These are phyloP conservation scores for Hyalella azteca DNA, from an alignment of 2,888 invertebrate species.

Conservation along the genomic window DNA sequence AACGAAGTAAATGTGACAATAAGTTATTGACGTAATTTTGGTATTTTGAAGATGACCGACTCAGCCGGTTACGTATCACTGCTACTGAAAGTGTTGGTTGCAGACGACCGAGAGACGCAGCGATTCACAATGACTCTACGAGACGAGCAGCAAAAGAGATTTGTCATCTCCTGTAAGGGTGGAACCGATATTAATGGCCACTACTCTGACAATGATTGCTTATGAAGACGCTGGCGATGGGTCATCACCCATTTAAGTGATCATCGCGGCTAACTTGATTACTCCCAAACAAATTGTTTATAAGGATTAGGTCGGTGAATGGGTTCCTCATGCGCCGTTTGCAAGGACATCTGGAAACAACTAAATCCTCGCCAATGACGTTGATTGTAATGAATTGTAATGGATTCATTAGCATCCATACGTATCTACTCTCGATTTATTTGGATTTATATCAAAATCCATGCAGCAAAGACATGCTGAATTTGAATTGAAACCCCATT, in stretches of 20 bases:
- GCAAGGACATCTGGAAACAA: not conserved
- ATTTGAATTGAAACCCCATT: no score
- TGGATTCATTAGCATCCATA: no score
- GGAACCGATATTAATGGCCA: constrained; percentile 20
- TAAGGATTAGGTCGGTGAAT: constrained; percentile 3
- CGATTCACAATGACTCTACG: not conserved
- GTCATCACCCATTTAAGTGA: constrained; percentile 36
- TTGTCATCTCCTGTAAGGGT: constrained; percentile 33
- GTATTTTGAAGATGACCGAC: no score
- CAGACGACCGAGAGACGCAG: not conserved
- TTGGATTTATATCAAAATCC: no score
- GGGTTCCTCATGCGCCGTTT: constrained; percentile 5
- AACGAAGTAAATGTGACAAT: no score
- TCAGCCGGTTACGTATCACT: no score
- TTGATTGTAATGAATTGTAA: not conserved
- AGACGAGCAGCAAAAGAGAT: constrained; percentile 14
- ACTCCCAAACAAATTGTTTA: constrained; percentile 33
- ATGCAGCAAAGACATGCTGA: no score
- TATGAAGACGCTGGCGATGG: constrained; percentile 22
- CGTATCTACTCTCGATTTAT: no score
- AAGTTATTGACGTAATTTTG: no score
- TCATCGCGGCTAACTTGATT: constrained; percentile 29
- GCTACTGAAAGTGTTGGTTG: not conserved
- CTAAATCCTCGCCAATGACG: constrained; percentile 17
- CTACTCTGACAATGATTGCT: constrained; percentile 28